Evolutionary conservation across 2,888 invertebrate species (phyloP).

Genomic region (Melinaea menophilus): DNA sequence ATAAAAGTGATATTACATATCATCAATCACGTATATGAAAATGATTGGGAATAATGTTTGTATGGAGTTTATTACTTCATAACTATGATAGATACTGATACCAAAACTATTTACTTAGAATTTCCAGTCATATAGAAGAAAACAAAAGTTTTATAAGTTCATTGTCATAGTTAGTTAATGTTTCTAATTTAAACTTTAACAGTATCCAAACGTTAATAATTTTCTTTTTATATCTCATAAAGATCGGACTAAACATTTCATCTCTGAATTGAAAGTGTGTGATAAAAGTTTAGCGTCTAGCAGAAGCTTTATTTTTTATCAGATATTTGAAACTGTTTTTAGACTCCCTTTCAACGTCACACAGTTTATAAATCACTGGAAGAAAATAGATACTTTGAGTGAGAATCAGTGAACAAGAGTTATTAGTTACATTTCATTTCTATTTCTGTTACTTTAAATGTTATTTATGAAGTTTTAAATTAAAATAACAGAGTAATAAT

Average conservation of each 20-base stretch:
- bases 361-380: background rate
- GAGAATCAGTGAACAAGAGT: background rate
- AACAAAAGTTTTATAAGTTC: conserved; percentile 23
- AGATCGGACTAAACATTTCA: conserved; percentile 20
- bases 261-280: conserved; percentile 31
- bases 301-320: conserved; percentile 43
- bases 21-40: conserved; percentile 47
- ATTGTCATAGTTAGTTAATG: conserved; percentile 27
- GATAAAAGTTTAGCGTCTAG: conserved; percentile 32
- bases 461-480: background rate
- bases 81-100: background rate
- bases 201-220: conserved; percentile 22
- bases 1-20: conserved; percentile 47
- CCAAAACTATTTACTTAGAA: background rate
- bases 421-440: background rate
- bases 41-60: conserved; percentile 40
- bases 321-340: conserved; percentile 44
- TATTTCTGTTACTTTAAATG: background rate
- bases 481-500: too few species aligned
- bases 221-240: conserved; percentile 26
- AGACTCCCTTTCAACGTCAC: conserved; percentile 43
- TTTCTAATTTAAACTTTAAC: conserved; percentile 21
- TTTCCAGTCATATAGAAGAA: background rate
- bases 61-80: conserved; percentile 30
- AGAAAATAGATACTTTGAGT: background rate